These are phyloP conservation scores for Tokudaia muenninki DNA, from an alignment of 2,797 vertebrate species.

Conservation along the genomic window DNA sequence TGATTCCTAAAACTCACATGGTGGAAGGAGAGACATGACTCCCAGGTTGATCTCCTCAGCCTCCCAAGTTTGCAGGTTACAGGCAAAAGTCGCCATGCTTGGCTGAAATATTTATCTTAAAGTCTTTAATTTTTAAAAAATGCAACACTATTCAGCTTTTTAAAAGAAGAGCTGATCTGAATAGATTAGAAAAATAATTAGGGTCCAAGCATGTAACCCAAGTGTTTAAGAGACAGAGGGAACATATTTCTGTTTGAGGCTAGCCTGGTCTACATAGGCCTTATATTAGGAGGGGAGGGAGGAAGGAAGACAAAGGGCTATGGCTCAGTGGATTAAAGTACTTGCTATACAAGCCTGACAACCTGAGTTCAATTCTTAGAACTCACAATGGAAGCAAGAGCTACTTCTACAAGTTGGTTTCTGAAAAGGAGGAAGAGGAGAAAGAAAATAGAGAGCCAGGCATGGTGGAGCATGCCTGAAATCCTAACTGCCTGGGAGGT, in stretches of 20 bases:
- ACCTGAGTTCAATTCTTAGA: not conserved
- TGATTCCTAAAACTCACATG: not conserved
- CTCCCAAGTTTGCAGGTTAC: not conserved
- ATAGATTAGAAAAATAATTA: not conserved
- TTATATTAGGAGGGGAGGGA: not conserved
- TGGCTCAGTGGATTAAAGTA: not conserved
- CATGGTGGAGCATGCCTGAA: not conserved
- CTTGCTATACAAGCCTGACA: not conserved
- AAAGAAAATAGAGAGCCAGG: not conserved
- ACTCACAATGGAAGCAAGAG: not conserved
- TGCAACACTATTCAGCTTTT: not conserved
- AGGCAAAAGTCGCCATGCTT: not conserved
- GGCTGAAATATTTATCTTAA: conserved; percentile 9
- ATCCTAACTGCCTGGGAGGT: not conserved
- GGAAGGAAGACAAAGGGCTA: not conserved
- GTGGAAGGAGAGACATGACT: not conserved
- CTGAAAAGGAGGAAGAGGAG: not conserved
- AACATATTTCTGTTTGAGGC: not conserved
- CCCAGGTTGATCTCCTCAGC: not conserved
- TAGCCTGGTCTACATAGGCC: not conserved
- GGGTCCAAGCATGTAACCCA: not conserved
- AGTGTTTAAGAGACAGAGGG: not conserved
- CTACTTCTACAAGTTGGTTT: not conserved
- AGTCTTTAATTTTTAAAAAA: not conserved
- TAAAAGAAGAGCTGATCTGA: not conserved